These are phyloP conservation scores for Blastobasis lacticolella DNA, from an alignment of 2,888 invertebrate species.

Conservation along the genomic window DNA sequence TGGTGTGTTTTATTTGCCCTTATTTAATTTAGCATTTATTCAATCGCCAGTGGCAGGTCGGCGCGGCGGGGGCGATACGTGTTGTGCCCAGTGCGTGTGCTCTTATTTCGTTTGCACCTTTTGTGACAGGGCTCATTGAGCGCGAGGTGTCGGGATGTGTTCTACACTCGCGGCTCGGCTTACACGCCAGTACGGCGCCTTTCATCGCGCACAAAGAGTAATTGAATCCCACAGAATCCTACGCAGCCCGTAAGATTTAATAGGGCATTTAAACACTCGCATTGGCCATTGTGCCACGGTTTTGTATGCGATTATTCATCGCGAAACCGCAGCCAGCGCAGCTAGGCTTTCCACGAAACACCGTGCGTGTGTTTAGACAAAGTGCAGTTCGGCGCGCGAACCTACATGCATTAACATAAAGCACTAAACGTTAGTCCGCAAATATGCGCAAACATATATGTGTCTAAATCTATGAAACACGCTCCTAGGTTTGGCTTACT, in stretches of 20 bases:
- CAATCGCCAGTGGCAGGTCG: constrained; percentile 43
- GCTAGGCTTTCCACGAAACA: constrained; percentile 60
- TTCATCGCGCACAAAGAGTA: constrained; percentile 72
- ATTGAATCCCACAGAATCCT: constrained; percentile 74
- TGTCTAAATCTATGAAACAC: too few relatives aligned
- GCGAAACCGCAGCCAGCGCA: constrained; percentile 45
- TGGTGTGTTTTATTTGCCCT: constrained; percentile 68
- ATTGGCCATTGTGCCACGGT: constrained; percentile 70
- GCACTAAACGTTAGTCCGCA: constrained; percentile 6
- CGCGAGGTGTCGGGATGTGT: constrained; percentile 72
- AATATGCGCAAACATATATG: constrained; percentile 18
- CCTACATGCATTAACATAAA: constrained; percentile 34
- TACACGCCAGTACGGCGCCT: constrained; percentile 66
- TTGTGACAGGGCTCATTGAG: constrained; percentile 72
- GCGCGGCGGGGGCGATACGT: constrained; percentile 46
- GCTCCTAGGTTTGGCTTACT: too few relatives aligned
- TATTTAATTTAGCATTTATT: constrained; percentile 75
- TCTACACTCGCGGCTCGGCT: constrained; percentile 61
- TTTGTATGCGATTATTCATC: constrained; percentile 70
- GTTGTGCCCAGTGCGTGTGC: constrained; percentile 39
- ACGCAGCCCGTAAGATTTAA: constrained; percentile 71
- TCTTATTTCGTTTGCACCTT: constrained; percentile 67
- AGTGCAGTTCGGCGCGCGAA: constrained; percentile 41
- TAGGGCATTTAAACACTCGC: constrained; percentile 74
- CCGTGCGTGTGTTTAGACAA: constrained; percentile 48